Evolutionary conservation across 2,797 vertebrate species (phyloP).

Genomic region (Syndactyla subalaris): DNA sequence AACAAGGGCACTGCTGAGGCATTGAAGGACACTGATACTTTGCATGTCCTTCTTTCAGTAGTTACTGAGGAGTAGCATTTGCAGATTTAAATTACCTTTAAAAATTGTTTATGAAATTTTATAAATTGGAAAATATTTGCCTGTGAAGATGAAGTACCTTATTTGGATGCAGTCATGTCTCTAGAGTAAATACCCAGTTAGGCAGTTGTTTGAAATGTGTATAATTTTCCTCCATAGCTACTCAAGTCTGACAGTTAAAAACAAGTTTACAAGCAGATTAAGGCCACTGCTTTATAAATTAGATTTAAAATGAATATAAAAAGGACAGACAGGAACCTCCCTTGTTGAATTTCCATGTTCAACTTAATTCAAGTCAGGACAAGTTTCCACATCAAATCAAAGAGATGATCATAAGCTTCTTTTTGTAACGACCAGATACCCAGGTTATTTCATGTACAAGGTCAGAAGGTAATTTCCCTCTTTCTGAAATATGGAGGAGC

Average conservation of each 20-base stretch:
- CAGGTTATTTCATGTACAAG: neutral
- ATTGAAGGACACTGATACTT: neutral
- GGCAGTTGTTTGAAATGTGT: conserved; percentile 2
- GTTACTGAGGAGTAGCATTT: neutral
- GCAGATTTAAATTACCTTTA: neutral
- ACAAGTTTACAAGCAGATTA: conserved; percentile 1
- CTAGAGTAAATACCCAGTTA: neutral
- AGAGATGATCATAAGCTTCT: neutral
- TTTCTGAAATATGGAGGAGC: neutral
- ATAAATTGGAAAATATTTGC: neutral
- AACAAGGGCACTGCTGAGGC: neutral
- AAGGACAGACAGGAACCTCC: neutral
- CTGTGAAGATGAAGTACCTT: neutral
- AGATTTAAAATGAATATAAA: neutral
- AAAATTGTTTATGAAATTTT: neutral
- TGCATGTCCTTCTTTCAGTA: neutral
- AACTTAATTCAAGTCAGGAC: neutral
- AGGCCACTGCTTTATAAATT: neutral
- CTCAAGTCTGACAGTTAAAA: neutral
- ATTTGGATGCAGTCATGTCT: neutral
- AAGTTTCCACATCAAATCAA: conserved; percentile 7
- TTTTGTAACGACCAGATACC: neutral
- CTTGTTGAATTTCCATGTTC: neutral
- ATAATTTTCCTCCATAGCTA: neutral
- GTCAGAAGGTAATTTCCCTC: conserved; percentile 30